Evolutionary conservation across 2,113 vertebrate species (phyloP).

Genomic region (Coregonus clupeaformis): DNA sequence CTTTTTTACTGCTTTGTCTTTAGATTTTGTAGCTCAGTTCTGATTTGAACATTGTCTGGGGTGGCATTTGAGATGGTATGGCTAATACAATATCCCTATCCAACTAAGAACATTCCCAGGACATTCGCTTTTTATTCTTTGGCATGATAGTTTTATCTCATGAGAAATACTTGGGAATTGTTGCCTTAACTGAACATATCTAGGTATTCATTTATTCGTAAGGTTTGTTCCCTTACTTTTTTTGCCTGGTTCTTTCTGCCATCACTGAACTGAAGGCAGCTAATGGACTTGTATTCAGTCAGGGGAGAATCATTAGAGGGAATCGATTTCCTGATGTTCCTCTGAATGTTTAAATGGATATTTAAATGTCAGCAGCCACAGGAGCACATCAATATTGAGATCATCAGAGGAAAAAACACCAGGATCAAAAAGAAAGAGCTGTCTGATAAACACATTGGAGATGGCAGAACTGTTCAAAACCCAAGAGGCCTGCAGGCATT

Average conservation of each 20-base stretch:
- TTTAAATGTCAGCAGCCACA: not conserved
- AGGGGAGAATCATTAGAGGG: too few species aligned
- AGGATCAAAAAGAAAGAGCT: not conserved
- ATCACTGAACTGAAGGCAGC: not conserved
- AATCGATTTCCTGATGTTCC: not conserved
- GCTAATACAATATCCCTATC: not conserved
- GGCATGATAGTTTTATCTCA: not conserved
- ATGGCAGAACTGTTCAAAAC: not conserved
- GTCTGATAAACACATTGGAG: not conserved
- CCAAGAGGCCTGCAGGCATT: too few species aligned
- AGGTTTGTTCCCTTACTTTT: not conserved
- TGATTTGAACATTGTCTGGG: too few species aligned
- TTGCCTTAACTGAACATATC: not conserved
- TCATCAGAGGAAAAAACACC: not conserved
- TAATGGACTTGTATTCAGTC: too few species aligned
- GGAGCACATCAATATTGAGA: not conserved
- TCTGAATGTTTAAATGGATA: not conserved
- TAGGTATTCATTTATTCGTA: not conserved
- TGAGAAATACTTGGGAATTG: too few species aligned
- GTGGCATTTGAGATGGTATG: too few species aligned
- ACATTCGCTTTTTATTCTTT: not conserved
- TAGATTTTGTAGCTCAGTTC: not conserved
- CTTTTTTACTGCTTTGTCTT: not conserved
- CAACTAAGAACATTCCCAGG: not conserved
- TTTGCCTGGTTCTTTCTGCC: too few species aligned